phyloP scores from a whole-genome alignment of 2,113 vertebrate species.

The Menura novaehollandiae region DNA sequence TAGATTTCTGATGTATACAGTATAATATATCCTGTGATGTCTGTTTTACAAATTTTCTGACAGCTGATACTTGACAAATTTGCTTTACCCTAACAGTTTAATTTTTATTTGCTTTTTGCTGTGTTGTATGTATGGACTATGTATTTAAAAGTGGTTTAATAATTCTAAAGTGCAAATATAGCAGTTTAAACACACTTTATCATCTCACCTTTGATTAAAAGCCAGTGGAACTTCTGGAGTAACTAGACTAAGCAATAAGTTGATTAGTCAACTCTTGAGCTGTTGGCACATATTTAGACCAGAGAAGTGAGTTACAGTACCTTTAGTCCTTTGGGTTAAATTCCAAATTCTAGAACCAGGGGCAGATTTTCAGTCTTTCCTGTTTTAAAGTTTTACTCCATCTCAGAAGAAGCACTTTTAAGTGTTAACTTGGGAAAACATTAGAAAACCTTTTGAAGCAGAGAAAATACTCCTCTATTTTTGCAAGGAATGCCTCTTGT shows the following conservation, averaged over 20 bases:
- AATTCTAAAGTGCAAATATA: not conserved
- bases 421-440: conserved; percentile 68
- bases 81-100: not conserved
- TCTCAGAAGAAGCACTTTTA: conserved; percentile 56
- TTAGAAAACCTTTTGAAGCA: conserved; percentile 69
- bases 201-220: not conserved
- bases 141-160: not conserved
- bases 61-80: not conserved
- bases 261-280: not conserved
- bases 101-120: not conserved
- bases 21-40: not conserved
- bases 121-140: not conserved
- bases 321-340: not conserved
- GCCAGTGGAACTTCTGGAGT: not conserved
- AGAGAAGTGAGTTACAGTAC: not conserved
- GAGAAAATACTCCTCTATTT: conserved; percentile 58
- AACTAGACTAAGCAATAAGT: not conserved
- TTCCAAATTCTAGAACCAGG: conserved; percentile 7
- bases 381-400: conserved; percentile 63
- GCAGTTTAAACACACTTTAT: not conserved
- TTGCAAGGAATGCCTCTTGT: conserved; percentile 27
- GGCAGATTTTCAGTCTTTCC: conserved; percentile 5
- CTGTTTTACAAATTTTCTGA: not conserved
- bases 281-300: not conserved
- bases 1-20: not conserved